Base-by-base conservation (phyloP, 2,113 vertebrate genomes). In the Pseudorectes ferrugineus region DNA sequence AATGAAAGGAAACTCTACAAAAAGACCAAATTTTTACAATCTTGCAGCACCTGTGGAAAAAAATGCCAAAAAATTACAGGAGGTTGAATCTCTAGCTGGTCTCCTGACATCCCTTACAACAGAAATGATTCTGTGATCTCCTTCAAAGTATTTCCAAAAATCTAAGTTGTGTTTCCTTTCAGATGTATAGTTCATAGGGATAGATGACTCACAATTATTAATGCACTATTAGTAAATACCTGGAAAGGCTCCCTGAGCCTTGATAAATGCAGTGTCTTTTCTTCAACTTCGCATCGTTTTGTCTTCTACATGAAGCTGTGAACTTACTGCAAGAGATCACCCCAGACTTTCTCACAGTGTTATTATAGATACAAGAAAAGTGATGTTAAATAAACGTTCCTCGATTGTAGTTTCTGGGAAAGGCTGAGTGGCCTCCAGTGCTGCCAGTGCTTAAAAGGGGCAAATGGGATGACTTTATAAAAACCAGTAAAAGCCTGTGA, bases 21-120 rank as follows among this genome's bases (percentile, higher is more conserved):
- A 86, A 67, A 3, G 3, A 35, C 5, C 31, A 26, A 42, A 51
- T 42, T 61, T 72, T 18, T 38, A 49, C 9, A 42, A 10, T 62
- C 24, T 31, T 0, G 0, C 14, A 38, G 5, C 5, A 35, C 1
- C 29, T 51, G 12, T 33, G 17, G 15, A 59, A 75, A 82, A 82
- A 67, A 51, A 59, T 21, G 14, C 5, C 10, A 15, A 61, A 79
- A 55, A 75, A 15, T 21, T 29, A 5, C 13, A 59, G 36, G n/a
- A 57, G 6, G 3, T 9, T n/a, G 8, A 45, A 49, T 61, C 45
- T 35, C 16, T 51, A 12, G 6, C 1, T 79, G 35, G 13, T 40
- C 12, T 55, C 18, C 36, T 73, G 31, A 70, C 7, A 51, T 51
- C 15, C 3, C 10, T 68, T 59, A 9, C 2, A 48, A 33, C 7